phyloP scores from a whole-genome alignment of 2,888 invertebrate genomes.

The Endotricha flammealis region DNA sequence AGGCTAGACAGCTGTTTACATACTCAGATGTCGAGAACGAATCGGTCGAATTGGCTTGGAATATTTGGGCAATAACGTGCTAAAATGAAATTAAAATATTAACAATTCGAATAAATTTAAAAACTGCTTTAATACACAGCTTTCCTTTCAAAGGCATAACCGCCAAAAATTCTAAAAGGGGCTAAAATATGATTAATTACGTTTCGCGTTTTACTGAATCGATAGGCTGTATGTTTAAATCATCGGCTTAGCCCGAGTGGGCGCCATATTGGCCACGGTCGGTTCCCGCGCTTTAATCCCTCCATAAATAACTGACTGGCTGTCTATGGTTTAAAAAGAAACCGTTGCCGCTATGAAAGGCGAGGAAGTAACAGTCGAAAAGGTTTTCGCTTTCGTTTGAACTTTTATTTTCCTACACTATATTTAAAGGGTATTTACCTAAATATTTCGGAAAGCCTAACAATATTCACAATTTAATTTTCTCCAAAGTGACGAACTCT shows the following conservation, averaged over 20 bases:
- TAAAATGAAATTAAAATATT: no score
- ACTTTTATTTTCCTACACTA: background rate
- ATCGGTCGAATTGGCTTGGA: no score
- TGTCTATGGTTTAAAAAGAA: conserved; percentile 47
- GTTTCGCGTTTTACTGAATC: conserved; percentile 49
- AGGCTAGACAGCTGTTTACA: no score
- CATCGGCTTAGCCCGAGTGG: conserved; percentile 54
- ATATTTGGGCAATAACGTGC: no score
- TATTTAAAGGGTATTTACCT: background rate
- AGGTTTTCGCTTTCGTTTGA: background rate
- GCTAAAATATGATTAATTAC: conserved; percentile 60
- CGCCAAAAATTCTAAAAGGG: conserved; percentile 35
- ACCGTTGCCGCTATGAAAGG: conserved; percentile 10
- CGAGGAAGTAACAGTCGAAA: no score
- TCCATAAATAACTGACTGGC: conserved; percentile 60
- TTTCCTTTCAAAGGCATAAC: conserved; percentile 28
- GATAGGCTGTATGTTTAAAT: conserved; percentile 61
- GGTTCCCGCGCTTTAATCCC: conserved; percentile 52
- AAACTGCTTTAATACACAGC: conserved; percentile 22
- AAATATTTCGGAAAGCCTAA: no score
- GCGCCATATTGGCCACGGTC: conserved; percentile 51
- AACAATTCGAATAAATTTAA: no score
- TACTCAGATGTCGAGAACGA: no score
- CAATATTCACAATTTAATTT: no score
- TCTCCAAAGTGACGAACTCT: no score